A percentile compares a stretch with the other conserved stretches of the same genome.
Conservation (phyloP, 2,113 vertebrate species). For the Ailuropoda melanoleuca region DNA sequence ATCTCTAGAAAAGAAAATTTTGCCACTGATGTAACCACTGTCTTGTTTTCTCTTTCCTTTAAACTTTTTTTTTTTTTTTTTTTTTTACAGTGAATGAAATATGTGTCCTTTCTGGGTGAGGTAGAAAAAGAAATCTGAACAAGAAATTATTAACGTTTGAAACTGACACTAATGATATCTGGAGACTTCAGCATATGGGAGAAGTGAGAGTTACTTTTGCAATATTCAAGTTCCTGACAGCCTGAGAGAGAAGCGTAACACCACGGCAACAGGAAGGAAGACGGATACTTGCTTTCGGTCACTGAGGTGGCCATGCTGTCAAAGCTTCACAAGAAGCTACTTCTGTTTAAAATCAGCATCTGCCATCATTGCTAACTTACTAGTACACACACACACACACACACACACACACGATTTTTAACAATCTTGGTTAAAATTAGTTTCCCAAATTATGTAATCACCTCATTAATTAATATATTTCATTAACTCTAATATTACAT, state of each 20-base stretch:
- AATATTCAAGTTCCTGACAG: not conserved
- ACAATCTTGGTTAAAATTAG: not conserved
- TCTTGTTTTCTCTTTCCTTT: not conserved
- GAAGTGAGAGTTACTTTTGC: not conserved
- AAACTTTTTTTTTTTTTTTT: not conserved
- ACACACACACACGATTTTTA: not conserved
- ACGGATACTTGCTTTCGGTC: not conserved
- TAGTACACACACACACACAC: not conserved
- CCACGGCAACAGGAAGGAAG: not conserved
- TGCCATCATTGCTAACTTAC: not conserved
- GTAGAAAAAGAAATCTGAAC: not conserved
- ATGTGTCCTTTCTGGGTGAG: not conserved
- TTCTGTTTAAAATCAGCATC: not conserved
- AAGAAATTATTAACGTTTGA: not conserved
- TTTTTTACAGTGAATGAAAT: not conserved
- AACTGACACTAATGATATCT: not conserved
- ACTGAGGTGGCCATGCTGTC: not conserved
- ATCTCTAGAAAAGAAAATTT: not conserved
- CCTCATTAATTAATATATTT: not conserved
- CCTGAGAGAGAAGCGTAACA: not conserved
- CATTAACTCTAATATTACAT: not conserved
- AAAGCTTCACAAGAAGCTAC: not conserved
- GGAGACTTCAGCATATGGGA: not conserved
- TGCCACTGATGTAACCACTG: not conserved
- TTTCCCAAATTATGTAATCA: not conserved